These are phyloP conservation scores for Heteractis magnifica DNA, from an alignment of 92 coral and sea anemone genomes.

Conservation along the genomic window DNA sequence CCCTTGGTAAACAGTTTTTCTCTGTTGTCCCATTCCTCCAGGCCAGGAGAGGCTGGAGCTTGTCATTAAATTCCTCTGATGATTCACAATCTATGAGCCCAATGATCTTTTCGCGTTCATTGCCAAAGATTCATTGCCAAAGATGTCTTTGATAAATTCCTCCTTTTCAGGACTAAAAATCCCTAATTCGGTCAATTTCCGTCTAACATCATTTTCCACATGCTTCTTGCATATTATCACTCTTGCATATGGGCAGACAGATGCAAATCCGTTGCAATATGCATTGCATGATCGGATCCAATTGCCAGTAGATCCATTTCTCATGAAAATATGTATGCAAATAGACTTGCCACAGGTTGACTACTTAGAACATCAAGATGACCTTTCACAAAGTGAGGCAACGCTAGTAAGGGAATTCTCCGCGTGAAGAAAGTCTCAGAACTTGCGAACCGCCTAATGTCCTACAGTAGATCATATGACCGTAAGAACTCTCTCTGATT, in stretches of 20 bases:
- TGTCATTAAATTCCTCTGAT: constrained; percentile 19
- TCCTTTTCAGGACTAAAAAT: neutral
- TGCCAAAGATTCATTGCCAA: constrained; percentile 42
- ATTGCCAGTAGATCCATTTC: constrained; percentile 24
- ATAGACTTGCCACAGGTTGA: no score
- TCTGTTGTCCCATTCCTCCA: constrained; percentile 14
- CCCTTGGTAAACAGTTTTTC: constrained; percentile 4
- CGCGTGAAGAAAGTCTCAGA: no score
- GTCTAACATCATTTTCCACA: constrained; percentile 18
- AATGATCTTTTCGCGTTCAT: neutral
- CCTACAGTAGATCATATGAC: no score
- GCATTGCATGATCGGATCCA: constrained; percentile 43
- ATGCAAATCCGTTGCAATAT: constrained; percentile 23
- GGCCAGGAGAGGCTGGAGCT: neutral
- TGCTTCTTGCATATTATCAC: constrained; percentile 28
- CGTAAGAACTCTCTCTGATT: no score
- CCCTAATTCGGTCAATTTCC: constrained; percentile 14
- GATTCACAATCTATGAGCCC: constrained; percentile 19
- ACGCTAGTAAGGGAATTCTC: no score
- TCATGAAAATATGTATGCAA: no score
- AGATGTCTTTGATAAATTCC: constrained; percentile 24
- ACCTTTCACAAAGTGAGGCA: no score
- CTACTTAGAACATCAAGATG: no score
- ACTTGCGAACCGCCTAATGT: no score
- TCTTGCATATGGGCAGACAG: constrained; percentile 30